Percentiles rank a stretch among this genome's conserved stretches.
Conservation (phyloP, 2,113 vertebrate species). For the Piaya cayana region DNA sequence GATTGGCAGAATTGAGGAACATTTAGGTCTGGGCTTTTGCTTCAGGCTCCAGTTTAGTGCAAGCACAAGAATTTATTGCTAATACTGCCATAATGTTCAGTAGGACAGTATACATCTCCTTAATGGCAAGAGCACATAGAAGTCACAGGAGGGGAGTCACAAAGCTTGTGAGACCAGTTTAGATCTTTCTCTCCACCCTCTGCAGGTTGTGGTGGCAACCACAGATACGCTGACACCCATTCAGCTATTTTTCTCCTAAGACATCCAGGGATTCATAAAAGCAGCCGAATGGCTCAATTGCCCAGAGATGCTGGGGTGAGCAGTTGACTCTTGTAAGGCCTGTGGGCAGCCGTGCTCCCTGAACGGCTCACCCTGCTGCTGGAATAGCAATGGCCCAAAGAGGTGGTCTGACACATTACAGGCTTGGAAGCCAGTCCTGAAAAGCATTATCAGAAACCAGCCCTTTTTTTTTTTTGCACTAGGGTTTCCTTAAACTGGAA, state of each 20-base stretch:
- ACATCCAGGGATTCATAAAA: background rate
- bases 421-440: background rate
- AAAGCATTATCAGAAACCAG: background rate
- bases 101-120: background rate
- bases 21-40: background rate
- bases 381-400: background rate
- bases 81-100: background rate
- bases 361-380: background rate
- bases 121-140: background rate
- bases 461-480: background rate
- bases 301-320: background rate
- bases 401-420: background rate
- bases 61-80: background rate
- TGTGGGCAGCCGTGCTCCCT: background rate
- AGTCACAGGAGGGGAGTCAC: background rate
- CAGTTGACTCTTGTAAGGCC: background rate
- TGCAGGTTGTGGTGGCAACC: background rate
- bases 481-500: background rate
- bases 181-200: background rate
- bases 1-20: background rate
- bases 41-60: background rate
- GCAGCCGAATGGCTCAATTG: fast-evolving
- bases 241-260: background rate
- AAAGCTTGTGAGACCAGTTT: background rate
- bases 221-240: background rate